Conservation (phyloP, 1,140 invertebrate genomes). For the Arctopsyche grandis region DNA sequence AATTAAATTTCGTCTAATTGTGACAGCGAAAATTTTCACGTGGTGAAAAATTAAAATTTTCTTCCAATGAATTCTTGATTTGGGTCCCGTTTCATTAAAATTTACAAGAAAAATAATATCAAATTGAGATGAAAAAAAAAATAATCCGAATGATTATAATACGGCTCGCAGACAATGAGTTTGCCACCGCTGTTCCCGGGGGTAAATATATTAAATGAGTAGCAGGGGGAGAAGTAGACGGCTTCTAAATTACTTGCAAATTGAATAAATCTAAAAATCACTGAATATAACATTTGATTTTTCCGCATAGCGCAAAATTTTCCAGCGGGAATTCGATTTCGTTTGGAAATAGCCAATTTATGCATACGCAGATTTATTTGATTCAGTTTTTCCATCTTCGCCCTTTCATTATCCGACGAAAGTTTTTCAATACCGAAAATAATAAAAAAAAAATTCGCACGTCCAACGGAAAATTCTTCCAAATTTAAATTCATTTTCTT, state of each 20-base stretch:
- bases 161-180: conserved; percentile 26
- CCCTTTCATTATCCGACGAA: conserved; percentile 8
- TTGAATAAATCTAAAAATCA: conserved; percentile 56
- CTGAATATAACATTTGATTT: conserved; percentile 52
- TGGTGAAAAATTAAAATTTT: neutral
- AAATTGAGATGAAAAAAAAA: neutral
- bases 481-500: too few species aligned
- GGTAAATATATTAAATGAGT: conserved; percentile 44
- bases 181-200: conserved; percentile 19
- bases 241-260: conserved; percentile 55
- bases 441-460: conserved; percentile 18
- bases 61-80: conserved; percentile 8
- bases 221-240: conserved; percentile 22
- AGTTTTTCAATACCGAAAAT: conserved; percentile 26
- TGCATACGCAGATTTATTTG: conserved; percentile 50
- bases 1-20: conserved; percentile 13
- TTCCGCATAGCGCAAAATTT: conserved; percentile 44
- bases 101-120: neutral
- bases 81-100: neutral
- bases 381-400: conserved; percentile 41
- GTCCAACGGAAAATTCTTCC: neutral
- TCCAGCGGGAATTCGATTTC: conserved; percentile 41
- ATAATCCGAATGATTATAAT: conserved; percentile 15
- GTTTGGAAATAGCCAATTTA: conserved; percentile 53
- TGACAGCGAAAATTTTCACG: conserved; percentile 6